Base-by-base conservation (phyloP, 2,797 vertebrate species). In the Acanthurus leucopareius region DNA sequence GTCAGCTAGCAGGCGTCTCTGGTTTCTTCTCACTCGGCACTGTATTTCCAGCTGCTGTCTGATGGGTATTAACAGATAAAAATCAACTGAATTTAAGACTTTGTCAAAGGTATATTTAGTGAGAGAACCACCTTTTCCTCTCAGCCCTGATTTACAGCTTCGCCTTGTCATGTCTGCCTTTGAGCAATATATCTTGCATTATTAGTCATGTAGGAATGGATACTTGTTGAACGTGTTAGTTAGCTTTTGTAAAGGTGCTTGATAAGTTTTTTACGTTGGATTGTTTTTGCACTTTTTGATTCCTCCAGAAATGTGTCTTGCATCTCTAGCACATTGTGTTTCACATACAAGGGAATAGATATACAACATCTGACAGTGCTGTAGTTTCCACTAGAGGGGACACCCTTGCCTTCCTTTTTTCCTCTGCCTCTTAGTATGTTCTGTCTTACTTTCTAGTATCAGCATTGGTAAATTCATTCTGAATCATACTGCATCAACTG, bases 21-120 rank as follows among this genome's bases (percentile, higher is more conserved):
- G 42, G 44, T 70, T 77, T 60, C 61, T 52, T 63, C 48, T 73
- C 63, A 48, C n/a, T 56, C 73, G 53, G 68, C 52, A 35, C 28
- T 75, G 20, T 85, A 80, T 68, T 61, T 69, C 54, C 59, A 53
- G 51, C 69, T 76, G 76, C 85, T 84, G 75, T 84, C 77, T 67
- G 51, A 65, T 67, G n/a, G 60, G 20, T 52, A 58, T 68, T 70
- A 48, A 35, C 79, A 62, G 53, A 58, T 70, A 25, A 35, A 60
- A 65, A 78, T 82, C 59, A 73, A 42, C 14, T 28, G 62, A 58
- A 69, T 60, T 67, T n/a, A 58, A 52, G 62, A 48, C 45, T 73
- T 73, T 22, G 51, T 42, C 15, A 1, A 25, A 38, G 51, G 62
- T 48, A 57, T 54, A 19, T 77, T 58, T 59, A 38, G 20, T 20